Conservation (phyloP, 2,113 vertebrate genomes). For the Cyanoramphus novaezelandiae region DNA sequence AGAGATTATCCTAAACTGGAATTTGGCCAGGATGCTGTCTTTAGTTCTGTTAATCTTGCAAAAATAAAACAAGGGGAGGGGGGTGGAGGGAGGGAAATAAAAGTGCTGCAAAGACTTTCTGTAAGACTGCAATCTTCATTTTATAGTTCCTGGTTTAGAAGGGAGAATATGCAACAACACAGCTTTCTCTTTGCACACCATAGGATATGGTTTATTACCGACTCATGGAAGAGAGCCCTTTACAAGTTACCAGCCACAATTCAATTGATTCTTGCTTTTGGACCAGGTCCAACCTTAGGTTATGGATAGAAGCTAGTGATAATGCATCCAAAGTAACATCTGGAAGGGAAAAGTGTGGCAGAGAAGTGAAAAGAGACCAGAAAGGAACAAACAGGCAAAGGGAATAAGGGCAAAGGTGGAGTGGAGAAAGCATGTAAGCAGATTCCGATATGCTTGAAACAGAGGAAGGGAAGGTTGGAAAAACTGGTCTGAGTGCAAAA, state of each 20-base stretch:
- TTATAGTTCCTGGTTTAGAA: not conserved
- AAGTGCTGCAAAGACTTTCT: not conserved
- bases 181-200: not conserved
- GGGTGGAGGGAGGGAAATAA: not conserved
- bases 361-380: not conserved
- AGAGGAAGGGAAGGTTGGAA: not conserved
- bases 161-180: not conserved
- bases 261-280: not conserved
- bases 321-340: not conserved
- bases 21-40: not conserved
- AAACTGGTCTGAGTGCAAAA: not conserved
- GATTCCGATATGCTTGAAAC: not conserved
- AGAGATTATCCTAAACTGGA: constrained; percentile 24
- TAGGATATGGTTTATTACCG: not conserved
- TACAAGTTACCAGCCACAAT: not conserved
- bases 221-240: not conserved
- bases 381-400: not conserved
- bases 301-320: not conserved
- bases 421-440: not conserved
- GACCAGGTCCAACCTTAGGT: not conserved
- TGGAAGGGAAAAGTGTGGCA: not conserved
- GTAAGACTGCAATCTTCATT: not conserved
- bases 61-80: not conserved
- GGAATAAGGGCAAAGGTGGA: not conserved
- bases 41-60: constrained; percentile 13